Conservation (phyloP, 2,888 invertebrate genomes). For the Spicauda simplicius region DNA sequence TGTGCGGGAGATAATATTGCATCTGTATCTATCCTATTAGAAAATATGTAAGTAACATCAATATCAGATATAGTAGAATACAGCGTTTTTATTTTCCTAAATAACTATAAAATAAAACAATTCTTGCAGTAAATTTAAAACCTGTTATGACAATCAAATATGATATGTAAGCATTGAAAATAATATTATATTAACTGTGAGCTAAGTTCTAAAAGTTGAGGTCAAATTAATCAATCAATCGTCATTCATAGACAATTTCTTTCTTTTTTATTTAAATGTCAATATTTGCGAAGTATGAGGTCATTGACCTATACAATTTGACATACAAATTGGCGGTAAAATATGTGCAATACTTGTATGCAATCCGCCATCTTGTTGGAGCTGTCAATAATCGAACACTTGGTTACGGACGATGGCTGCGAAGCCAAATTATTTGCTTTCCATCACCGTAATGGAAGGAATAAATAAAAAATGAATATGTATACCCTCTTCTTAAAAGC, state of each 20-base stretch:
- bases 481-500: slow-evolving; percentile 7
- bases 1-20: too few species aligned
- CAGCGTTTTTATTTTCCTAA: too few species aligned
- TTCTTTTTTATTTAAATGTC: slow-evolving; percentile 25
- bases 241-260: slow-evolving; percentile 17
- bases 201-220: not conserved
- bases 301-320: slow-evolving; percentile 16
- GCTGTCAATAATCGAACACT: slow-evolving; percentile 30
- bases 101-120: too few species aligned
- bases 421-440: slow-evolving; percentile 25
- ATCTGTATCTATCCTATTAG: too few species aligned
- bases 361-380: slow-evolving; percentile 25
- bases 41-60: too few species aligned
- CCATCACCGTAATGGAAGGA: slow-evolving; percentile 29
- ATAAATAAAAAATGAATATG: slow-evolving; percentile 17
- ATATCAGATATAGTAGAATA: too few species aligned
- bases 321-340: slow-evolving; percentile 13
- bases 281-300: slow-evolving; percentile 19
- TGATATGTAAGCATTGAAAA: not conserved
- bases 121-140: not conserved
- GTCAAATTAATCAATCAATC: slow-evolving; percentile 7
- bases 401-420: slow-evolving; percentile 16
- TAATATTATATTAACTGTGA: not conserved
- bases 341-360: slow-evolving; percentile 20
- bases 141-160: not conserved